Conservation (phyloP, 2,113 vertebrate species). For the Cervus canadensis region DNA sequence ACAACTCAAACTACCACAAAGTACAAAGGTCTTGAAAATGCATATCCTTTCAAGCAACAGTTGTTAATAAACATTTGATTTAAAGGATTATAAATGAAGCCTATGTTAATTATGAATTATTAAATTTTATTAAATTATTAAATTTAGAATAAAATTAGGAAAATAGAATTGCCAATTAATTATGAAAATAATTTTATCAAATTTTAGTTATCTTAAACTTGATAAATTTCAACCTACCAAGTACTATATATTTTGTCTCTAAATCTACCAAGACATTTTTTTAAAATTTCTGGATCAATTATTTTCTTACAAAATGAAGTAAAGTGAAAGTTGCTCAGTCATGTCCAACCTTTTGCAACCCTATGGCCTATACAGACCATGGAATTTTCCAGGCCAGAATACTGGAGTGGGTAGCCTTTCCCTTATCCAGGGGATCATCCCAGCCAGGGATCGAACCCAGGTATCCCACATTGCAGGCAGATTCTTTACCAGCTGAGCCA, state of each 20-base stretch:
- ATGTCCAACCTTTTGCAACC: neutral
- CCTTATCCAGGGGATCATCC: neutral
- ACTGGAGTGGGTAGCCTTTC: neutral
- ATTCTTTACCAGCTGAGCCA: neutral
- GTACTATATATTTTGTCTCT: neutral
- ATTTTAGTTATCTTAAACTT: neutral
- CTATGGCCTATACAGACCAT: neutral
- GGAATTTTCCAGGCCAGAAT: neutral
- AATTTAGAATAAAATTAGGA: too few species aligned
- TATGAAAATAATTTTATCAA: neutral
- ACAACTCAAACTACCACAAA: constrained; percentile 83
- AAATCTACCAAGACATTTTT: neutral
- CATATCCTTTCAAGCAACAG: constrained; percentile 84
- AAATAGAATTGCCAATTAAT: neutral
- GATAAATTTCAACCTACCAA: neutral
- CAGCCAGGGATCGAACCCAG: neutral
- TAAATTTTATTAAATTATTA: neutral
- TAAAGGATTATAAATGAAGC: constrained; percentile 88
- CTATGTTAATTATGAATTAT: constrained; percentile 55
- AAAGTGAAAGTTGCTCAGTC: neutral
- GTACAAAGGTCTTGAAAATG: constrained; percentile 84
- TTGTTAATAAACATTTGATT: constrained; percentile 89
- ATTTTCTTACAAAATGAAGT: neutral
- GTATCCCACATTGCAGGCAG: neutral
- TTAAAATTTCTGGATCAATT: neutral